Evolutionary conservation across 2,888 invertebrate species (phyloP).

Genomic region (Tetheella fluctuosa): DNA sequence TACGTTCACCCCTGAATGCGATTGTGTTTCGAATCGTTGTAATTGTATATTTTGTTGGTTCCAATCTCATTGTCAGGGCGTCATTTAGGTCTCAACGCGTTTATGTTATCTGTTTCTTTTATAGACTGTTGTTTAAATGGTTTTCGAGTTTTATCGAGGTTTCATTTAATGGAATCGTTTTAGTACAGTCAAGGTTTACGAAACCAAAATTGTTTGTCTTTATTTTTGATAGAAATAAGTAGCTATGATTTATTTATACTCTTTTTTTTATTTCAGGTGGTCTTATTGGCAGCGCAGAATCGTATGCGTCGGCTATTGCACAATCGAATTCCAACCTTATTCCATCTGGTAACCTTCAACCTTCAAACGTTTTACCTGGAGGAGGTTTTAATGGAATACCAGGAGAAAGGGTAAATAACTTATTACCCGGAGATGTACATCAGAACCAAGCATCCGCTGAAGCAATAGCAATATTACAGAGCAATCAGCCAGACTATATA

Average conservation of each 20-base stretch:
- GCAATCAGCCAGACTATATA: not conserved
- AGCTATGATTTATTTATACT: not conserved
- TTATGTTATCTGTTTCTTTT: conserved; percentile 10
- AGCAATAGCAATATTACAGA: not conserved
- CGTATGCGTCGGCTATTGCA: conserved; percentile 18
- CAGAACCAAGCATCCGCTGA: not conserved
- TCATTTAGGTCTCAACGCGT: conserved; percentile 15
- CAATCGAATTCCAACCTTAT: conserved; percentile 13
- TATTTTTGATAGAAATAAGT: not conserved
- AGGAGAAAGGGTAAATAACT: too few relatives aligned
- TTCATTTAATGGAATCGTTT: conserved; percentile 14
- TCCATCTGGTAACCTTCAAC: not conserved
- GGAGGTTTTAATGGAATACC: not conserved
- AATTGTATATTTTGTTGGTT: conserved; percentile 33
- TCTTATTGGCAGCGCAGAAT: conserved; percentile 17
- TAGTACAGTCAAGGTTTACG: conserved; percentile 1
- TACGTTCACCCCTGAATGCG: conserved; percentile 44
- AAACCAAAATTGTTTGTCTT: too few relatives aligned
- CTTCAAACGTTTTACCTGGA: not conserved
- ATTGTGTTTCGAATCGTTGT: conserved; percentile 42
- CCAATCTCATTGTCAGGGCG: conserved; percentile 27
- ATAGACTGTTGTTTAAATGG: not conserved
- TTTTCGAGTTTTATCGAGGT: not conserved
- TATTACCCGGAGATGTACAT: not conserved
- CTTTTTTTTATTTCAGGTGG: conserved; percentile 10